Evolutionary conservation across 2,113 vertebrate genomes (phyloP).

Genomic region (Hyperopisus bebe): DNA sequence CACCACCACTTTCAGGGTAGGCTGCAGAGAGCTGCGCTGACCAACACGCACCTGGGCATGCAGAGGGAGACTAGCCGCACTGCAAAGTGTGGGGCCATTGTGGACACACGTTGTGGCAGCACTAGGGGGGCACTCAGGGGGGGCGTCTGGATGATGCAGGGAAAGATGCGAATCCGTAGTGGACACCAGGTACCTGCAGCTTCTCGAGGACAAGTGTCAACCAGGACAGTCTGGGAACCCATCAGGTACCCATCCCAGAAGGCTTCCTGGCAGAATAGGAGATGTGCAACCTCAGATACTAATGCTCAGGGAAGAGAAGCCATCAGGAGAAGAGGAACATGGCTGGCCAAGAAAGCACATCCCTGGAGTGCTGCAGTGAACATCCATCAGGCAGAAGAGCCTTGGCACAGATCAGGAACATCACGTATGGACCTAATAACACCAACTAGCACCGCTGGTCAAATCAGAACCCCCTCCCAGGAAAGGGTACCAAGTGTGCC

Average conservation of each 20-base stretch:
- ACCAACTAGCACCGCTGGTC: background rate
- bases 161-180: background rate
- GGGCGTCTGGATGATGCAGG: background rate
- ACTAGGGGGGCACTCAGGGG: constrained; percentile 18
- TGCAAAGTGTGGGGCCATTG: constrained; percentile 24
- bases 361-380: background rate
- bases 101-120: background rate
- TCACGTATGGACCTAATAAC: background rate
- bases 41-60: constrained; percentile 16
- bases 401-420: background rate
- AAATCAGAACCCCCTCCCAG: background rate
- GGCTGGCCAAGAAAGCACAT: background rate
- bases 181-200: background rate
- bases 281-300: background rate
- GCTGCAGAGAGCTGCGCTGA: constrained; percentile 33
- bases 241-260: background rate
- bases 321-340: background rate
- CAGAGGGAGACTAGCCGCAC: background rate
- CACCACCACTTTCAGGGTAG: constrained; percentile 30
- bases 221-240: background rate
- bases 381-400: background rate
- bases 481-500: background rate
- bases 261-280: background rate
- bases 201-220: background rate
- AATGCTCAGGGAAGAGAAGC: background rate